Evolutionary conservation across 1,140 invertebrate species (phyloP).

Genomic region (Saccostrea glomerata): DNA sequence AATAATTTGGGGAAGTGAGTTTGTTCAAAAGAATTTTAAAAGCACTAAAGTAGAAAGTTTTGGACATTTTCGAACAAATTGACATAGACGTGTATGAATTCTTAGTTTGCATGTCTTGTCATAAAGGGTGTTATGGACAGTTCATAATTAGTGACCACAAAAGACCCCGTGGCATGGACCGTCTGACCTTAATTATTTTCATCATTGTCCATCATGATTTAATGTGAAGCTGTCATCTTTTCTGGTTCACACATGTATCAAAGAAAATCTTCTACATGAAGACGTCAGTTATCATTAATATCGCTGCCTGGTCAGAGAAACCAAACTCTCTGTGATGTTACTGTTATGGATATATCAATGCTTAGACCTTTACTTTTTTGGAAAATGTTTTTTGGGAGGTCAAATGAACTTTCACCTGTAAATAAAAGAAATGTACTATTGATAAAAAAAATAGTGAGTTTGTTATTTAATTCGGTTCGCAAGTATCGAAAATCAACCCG

Average conservation of each 20-base stretch:
- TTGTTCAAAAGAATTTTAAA: background rate
- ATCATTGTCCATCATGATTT: conserved; percentile 38
- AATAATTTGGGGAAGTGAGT: background rate
- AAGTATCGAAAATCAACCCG: too few relatives aligned
- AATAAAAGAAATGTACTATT: background rate
- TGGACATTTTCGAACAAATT: background rate
- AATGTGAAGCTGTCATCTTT: conserved; percentile 22
- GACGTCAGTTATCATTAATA: conserved; percentile 25
- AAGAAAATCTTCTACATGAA: conserved; percentile 10
- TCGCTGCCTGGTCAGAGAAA: background rate
- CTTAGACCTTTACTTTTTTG: too few relatives aligned
- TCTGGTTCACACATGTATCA: background rate
- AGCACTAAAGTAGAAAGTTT: background rate
- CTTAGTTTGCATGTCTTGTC: background rate
- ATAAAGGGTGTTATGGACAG: conserved; percentile 1
- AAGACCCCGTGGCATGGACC: conserved; percentile 1
- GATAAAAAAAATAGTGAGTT: too few relatives aligned
- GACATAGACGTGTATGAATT: background rate
- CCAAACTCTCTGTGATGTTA: background rate
- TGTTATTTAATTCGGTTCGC: too few relatives aligned
- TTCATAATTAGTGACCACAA: conserved; percentile 34
- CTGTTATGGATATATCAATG: background rate
- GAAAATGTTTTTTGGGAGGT: background rate
- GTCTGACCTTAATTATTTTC: conserved; percentile 35
- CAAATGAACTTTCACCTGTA: background rate